Percentiles rank a stretch among this genome's conserved stretches.
These are phyloP conservation scores for Aspidiotus rigidus DNA, from an alignment of 2,888 invertebrate species.

Conservation along the genomic window DNA sequence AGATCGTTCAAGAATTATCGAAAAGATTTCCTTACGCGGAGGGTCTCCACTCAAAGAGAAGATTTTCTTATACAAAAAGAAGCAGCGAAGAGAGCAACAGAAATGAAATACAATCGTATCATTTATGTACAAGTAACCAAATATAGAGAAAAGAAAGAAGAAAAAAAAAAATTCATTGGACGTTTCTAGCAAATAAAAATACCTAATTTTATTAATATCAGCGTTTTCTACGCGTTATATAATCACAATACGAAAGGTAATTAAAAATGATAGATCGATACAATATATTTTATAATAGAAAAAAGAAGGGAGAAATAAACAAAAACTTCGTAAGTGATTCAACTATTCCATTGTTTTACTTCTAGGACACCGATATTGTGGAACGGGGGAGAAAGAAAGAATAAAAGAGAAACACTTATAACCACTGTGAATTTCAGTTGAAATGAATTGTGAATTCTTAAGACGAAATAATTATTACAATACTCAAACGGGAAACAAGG, in stretches of 20 bases:
- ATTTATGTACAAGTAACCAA: conserved; percentile 12
- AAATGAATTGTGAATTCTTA: neutral
- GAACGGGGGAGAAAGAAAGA: conserved; percentile 2
- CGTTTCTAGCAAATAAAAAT: conserved; percentile 10
- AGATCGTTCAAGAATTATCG: no score
- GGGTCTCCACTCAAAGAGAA: no score
- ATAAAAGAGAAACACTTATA: neutral
- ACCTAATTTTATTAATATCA: conserved; percentile 31
- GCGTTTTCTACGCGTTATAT: conserved; percentile 25
- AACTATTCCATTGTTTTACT: no score
- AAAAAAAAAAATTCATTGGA: conserved; percentile 9
- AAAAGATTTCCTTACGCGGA: no score
- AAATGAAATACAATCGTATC: neutral
- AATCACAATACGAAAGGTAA: conserved; percentile 30
- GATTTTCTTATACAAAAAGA: neutral
- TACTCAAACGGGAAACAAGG: conserved; percentile 3
- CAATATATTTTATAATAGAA: conserved; percentile 12
- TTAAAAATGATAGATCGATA: conserved; percentile 2
- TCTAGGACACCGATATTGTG: neutral
- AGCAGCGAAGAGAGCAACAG: conserved; percentile 6
- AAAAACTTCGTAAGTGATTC: neutral
- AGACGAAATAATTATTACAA: neutral
- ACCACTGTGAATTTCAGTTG: neutral
- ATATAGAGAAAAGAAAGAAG: conserved; percentile 8
- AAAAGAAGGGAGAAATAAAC: conserved; percentile 1